A percentile compares a stretch with the other conserved stretches of the same genome.
Conservation (phyloP, 2,888 invertebrate species). For the Rutpela maculata region DNA sequence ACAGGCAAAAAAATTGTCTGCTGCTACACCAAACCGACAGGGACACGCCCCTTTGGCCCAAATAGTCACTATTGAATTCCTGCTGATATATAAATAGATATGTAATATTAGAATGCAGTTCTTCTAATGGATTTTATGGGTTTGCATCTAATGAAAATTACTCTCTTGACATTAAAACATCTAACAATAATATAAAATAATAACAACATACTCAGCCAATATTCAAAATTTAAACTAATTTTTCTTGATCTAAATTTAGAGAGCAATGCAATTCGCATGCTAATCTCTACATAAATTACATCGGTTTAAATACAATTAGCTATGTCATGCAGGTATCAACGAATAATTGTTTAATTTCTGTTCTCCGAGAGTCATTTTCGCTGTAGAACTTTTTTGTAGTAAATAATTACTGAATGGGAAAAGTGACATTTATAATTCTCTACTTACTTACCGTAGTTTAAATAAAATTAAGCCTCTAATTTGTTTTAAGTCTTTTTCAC, state of each 20-base stretch:
- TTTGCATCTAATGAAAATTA: too few species aligned
- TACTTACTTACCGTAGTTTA: slow-evolving; percentile 40
- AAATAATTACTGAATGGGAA: neutral
- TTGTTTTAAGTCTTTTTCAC: slow-evolving; percentile 46
- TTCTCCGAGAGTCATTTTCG: neutral
- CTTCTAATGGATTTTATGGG: neutral
- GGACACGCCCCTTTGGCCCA: slow-evolving; percentile 41
- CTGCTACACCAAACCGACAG: neutral
- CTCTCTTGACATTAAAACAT: too few species aligned
- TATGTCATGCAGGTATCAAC: neutral
- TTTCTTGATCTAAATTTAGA: neutral
- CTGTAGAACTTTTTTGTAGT: neutral
- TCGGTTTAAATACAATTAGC: neutral
- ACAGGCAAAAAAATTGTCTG: neutral
- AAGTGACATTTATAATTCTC: slow-evolving; percentile 12
- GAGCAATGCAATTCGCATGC: neutral
- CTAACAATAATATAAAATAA: neutral
- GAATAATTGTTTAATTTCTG: neutral
- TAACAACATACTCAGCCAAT: neutral
- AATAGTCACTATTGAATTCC: slow-evolving; percentile 29
- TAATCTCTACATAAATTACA: neutral
- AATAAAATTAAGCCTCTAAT: slow-evolving; percentile 36
- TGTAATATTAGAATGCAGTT: neutral
- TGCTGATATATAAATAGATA: slow-evolving; percentile 23
- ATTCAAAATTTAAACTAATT: neutral